Evolutionary conservation across 1,140 invertebrate genomes (phyloP).

Genomic region (Papilio glaucus): DNA sequence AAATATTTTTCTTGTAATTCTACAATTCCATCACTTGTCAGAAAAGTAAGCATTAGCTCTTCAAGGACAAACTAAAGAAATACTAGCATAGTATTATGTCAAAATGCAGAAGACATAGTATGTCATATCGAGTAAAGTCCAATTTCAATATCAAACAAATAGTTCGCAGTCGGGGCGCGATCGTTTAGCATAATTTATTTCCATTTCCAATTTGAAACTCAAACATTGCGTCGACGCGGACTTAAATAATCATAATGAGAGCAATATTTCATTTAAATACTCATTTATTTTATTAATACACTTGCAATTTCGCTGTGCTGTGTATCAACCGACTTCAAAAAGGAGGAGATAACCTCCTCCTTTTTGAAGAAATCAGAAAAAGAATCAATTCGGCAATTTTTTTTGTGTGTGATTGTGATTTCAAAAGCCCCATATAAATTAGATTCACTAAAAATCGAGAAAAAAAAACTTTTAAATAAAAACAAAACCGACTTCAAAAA

Average conservation of each 20-base stretch:
- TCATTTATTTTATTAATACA: constrained; percentile 21
- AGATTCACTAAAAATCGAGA: no score
- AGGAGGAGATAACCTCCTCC: no score
- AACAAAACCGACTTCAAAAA: no score
- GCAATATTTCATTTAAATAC: constrained; percentile 24
- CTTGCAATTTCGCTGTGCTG: neutral
- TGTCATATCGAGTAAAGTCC: neutral
- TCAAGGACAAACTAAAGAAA: neutral
- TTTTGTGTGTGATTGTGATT: no score
- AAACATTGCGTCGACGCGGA: constrained; percentile 24
- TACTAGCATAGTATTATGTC: neutral
- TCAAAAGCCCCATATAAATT: no score
- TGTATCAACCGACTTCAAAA: no score
- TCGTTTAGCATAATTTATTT: constrained; percentile 24
- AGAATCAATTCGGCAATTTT: no score
- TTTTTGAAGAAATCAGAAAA: no score
- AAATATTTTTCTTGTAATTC: no score
- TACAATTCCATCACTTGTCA: no score
- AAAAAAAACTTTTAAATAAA: no score
- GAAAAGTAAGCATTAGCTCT: no score
- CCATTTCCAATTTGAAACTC: constrained; percentile 19
- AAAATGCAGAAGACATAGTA: neutral
- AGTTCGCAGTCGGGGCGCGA: neutral
- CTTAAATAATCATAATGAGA: constrained; percentile 19
- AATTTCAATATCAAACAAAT: constrained; percentile 13